A percentile compares a stretch with the other conserved stretches of the same genome.
Conservation (phyloP, 2,888 invertebrate genomes). For the Helobdella robusta region DNA sequence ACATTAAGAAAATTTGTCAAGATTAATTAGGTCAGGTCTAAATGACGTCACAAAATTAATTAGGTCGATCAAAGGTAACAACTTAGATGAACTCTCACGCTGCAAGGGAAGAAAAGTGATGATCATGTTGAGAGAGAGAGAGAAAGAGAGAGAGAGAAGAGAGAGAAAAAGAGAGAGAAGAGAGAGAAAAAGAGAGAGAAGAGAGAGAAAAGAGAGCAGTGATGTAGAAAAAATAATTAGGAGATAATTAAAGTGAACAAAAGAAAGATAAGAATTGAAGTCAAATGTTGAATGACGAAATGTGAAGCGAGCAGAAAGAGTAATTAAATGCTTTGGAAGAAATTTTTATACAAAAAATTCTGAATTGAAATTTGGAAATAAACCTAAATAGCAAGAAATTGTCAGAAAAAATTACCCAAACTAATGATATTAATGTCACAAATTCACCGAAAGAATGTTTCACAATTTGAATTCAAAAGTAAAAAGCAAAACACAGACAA, state of each 20-base stretch:
- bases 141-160: no score
- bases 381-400: no score
- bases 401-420: no score
- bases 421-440: background rate
- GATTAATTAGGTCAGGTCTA: no score
- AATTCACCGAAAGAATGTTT: background rate
- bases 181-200: background rate
- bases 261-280: background rate
- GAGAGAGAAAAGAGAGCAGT: background rate
- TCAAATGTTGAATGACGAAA: background rate
- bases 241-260: background rate
- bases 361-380: no score
- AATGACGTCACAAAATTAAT: no score
- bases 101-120: no score
- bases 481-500: background rate
- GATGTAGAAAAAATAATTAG: background rate
- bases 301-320: background rate
- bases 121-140: no score
- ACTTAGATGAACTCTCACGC: no score
- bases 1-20: no score
- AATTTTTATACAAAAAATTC: no score
- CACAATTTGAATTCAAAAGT: background rate
- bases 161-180: slow-evolving; percentile 4
- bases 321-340: background rate
- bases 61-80: no score